Percentiles rank a stretch among this genome's conserved stretches.
These are phyloP conservation scores for Platycercus adscitus DNA, from an alignment of 2,113 vertebrate species.

Conservation along the genomic window DNA sequence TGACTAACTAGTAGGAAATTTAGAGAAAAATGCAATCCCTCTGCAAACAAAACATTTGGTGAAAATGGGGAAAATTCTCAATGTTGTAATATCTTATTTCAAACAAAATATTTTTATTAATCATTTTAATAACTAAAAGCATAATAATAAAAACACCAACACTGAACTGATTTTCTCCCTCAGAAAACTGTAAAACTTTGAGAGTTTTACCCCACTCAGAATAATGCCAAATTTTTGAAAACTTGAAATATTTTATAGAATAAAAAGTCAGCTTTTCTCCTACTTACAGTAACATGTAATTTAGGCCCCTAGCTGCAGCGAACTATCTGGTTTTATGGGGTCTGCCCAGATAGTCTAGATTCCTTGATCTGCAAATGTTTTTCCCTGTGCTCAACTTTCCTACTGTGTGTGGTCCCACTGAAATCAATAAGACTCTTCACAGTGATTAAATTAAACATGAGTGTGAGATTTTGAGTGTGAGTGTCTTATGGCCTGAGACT, in stretches of 20 bases:
- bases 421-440: neutral
- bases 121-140: neutral
- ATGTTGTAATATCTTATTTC: neutral
- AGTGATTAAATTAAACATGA: neutral
- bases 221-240: neutral
- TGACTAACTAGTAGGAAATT: neutral
- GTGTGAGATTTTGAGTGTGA: neutral
- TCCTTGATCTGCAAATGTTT: conserved; percentile 1
- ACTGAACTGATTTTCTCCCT: neutral
- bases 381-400: conserved; percentile 16
- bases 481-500: neutral
- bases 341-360: conserved; percentile 19
- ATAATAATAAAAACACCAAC: neutral
- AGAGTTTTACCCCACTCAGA: neutral
- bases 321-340: conserved; percentile 29
- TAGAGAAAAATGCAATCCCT: neutral
- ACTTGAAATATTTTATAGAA: neutral
- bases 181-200: neutral
- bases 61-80: neutral
- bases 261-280: neutral
- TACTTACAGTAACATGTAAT: neutral
- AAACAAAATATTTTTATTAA: neutral
- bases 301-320: neutral
- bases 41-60: neutral
- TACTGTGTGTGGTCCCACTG: conserved; percentile 41